Evolutionary conservation across 2,113 vertebrate genomes (phyloP).

Genomic region (Conger conger): DNA sequence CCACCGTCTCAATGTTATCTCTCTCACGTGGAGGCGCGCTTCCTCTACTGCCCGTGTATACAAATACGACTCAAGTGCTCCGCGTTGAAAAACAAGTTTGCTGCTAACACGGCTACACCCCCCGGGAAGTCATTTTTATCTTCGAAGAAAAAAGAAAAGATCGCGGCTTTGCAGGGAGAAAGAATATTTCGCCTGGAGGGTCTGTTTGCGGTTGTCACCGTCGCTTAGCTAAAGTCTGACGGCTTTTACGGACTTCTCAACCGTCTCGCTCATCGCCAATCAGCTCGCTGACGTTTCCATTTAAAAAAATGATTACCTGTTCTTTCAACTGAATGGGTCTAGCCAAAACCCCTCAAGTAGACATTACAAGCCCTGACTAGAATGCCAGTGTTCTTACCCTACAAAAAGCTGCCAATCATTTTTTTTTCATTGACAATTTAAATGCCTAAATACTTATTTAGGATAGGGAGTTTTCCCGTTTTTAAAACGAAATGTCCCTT

Average conservation of each 20-base stretch:
- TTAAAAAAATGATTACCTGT: not conserved
- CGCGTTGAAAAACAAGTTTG: not conserved
- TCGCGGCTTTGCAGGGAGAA: not conserved
- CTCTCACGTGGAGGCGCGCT: not conserved
- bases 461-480: not conserved
- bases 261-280: not conserved
- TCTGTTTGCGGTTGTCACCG: not conserved
- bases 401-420: not conserved
- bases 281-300: not conserved
- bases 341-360: not conserved
- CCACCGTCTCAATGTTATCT: conserved; percentile 4
- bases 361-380: not conserved
- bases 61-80: not conserved
- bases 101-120: not conserved
- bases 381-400: not conserved
- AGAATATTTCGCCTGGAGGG: not conserved
- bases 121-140: not conserved
- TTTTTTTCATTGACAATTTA: not conserved
- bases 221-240: not conserved
- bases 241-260: no score
- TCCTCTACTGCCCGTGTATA: not conserved
- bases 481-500: not conserved
- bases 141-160: not conserved
- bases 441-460: not conserved
- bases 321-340: not conserved